These are phyloP conservation scores for Tamandua tetradactyla DNA, from an alignment of 2,797 vertebrate species.

Conservation along the genomic window DNA sequence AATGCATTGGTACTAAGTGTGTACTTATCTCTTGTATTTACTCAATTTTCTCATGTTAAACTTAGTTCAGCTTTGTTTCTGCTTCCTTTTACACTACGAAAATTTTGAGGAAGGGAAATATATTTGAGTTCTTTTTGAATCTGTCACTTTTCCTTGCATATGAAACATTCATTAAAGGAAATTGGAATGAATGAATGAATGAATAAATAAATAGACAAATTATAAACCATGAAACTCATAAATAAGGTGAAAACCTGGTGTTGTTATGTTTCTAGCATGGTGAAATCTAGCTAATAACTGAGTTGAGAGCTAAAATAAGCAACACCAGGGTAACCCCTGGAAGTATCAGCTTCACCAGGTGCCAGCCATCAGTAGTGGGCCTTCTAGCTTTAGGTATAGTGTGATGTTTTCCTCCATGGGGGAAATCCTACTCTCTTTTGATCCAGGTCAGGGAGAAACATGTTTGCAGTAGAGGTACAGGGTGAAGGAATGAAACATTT, in stretches of 20 bases:
- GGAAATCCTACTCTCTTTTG: background rate
- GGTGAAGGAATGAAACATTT: background rate
- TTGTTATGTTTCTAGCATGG: background rate
- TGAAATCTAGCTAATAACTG: background rate
- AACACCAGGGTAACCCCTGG: background rate
- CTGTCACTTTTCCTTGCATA: background rate
- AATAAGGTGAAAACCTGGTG: background rate
- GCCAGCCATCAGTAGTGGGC: too few relatives aligned
- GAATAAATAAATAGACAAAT: background rate
- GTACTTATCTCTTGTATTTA: background rate
- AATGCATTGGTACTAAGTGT: background rate
- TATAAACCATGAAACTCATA: background rate
- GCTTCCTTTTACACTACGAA: background rate
- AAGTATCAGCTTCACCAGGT: background rate
- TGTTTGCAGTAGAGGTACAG: rapidly evolving
- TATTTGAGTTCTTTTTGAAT: background rate
- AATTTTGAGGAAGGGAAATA: background rate
- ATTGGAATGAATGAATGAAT: background rate
- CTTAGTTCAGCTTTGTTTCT: background rate
- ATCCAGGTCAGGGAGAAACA: background rate
- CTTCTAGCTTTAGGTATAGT: background rate
- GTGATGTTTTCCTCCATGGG: too few relatives aligned
- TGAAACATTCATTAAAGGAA: background rate
- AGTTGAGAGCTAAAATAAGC: background rate
- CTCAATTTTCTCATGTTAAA: background rate